Conservation (phyloP, 2,797 vertebrate species). For the Labroides dimidiatus region DNA sequence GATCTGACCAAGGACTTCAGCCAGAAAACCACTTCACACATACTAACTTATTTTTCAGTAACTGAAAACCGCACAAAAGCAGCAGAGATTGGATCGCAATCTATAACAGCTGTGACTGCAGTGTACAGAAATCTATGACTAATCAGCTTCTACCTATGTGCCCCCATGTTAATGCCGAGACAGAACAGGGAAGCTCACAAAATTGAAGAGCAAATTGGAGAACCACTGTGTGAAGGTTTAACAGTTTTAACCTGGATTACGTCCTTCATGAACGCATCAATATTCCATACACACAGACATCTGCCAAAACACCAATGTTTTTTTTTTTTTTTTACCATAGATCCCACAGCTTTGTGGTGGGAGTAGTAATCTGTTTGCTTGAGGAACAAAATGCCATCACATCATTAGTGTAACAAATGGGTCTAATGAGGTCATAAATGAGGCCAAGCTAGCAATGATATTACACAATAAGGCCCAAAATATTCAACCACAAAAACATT, state of each 20-base stretch:
- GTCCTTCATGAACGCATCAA: neutral
- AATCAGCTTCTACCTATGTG: neutral
- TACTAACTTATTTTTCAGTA: too few relatives aligned
- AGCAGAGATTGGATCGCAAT: neutral
- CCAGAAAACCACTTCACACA: too few relatives aligned
- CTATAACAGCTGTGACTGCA: neutral
- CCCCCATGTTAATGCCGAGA: neutral
- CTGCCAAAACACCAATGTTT: neutral
- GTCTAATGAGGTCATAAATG: constrained; percentile 11
- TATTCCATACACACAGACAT: neutral
- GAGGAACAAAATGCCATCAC: neutral
- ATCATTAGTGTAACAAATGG: neutral
- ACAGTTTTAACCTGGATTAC: neutral
- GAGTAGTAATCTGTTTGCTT: neutral
- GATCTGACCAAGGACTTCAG: neutral
- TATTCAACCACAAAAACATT: constrained; percentile 3
- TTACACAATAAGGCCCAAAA: constrained; percentile 18
- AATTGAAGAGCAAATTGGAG: neutral
- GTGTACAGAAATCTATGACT: neutral
- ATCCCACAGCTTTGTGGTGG: neutral
- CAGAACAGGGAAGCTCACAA: too few relatives aligned
- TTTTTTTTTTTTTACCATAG: too few relatives aligned
- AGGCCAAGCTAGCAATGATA: neutral
- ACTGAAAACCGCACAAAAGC: neutral
- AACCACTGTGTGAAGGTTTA: neutral